phyloP scores from a whole-genome alignment of 2,113 vertebrate species.

The Spea multiplicata region DNA sequence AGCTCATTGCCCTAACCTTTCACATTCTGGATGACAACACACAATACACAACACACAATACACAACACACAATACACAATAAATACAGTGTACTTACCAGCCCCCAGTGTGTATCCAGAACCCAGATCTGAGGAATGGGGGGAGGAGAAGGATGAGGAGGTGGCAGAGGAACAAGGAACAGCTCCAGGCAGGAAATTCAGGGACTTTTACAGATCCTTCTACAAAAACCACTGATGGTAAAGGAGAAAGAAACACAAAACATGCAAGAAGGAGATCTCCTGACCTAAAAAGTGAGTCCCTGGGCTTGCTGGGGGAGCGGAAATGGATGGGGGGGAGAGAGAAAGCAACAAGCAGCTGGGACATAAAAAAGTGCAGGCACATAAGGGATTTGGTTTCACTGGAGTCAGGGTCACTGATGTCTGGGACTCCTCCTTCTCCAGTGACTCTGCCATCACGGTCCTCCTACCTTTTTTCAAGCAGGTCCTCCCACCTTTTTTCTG shows the following conservation, averaged over 20 bases:
- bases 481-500: not conserved
- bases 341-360: slow-evolving; percentile 8
- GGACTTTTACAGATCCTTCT: not conserved
- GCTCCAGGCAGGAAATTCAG: slow-evolving; percentile 11
- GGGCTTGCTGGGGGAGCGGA: slow-evolving; percentile 23
- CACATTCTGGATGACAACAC: too few relatives aligned
- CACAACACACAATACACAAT: too few relatives aligned
- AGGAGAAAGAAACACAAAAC: not conserved
- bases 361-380: slow-evolving; percentile 36
- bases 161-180: not conserved
- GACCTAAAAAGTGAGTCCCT: slow-evolving; percentile 11
- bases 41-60: too few relatives aligned
- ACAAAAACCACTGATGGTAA: not conserved
- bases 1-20: too few relatives aligned
- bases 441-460: slow-evolving; percentile 24
- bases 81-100: slow-evolving; percentile 15
- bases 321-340: slow-evolving; percentile 22
- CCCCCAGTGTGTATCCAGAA: not conserved
- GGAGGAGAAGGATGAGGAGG: not conserved
- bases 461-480: slow-evolving; percentile 1
- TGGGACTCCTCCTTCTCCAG: slow-evolving; percentile 22
- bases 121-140: not conserved
- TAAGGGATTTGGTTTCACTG: slow-evolving; percentile 31
- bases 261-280: not conserved
- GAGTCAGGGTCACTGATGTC: slow-evolving; percentile 25